Percentiles rank a stretch among this genome's conserved stretches.
phyloP scores from a whole-genome alignment of 1,140 invertebrate species.

The Pseudomyrmex pallidus region DNA sequence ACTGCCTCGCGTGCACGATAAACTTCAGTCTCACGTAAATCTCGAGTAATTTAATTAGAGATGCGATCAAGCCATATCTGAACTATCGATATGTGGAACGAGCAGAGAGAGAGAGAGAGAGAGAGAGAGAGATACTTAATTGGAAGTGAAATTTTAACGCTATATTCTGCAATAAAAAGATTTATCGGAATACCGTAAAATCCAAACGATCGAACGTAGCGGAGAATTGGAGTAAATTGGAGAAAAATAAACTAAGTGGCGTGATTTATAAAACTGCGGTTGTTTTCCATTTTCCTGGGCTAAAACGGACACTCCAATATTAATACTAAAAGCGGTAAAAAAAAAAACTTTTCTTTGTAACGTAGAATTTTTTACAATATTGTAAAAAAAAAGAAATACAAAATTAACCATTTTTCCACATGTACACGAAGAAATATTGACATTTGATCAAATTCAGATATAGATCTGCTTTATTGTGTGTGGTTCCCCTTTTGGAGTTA shows the following conservation, averaged over 20 bases:
- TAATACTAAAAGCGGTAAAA: not conserved
- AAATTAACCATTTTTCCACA: too few species aligned
- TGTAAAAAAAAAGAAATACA: too few species aligned
- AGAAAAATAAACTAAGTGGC: constrained; percentile 39
- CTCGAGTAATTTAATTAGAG: constrained; percentile 51
- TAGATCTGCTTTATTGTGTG: too few species aligned
- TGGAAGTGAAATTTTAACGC: constrained; percentile 40
- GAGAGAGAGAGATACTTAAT: constrained; percentile 46
- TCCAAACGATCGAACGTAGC: constrained; percentile 3
- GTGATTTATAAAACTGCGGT: constrained; percentile 31
- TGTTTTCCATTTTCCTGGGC: not conserved
- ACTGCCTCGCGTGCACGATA: not conserved
- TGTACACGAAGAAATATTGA: too few species aligned
- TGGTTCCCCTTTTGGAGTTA: too few species aligned
- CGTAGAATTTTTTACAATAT: too few species aligned
- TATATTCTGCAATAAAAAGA: constrained; percentile 48
- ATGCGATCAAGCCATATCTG: constrained; percentile 39
- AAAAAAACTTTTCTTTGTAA: too few species aligned
- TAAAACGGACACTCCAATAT: constrained; percentile 30
- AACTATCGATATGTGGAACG: constrained; percentile 35
- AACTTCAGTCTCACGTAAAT: constrained; percentile 36
- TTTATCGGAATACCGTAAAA: constrained; percentile 43
- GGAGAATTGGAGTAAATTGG: constrained; percentile 35
- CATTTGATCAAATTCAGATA: too few species aligned
- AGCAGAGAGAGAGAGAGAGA: constrained; percentile 24